Percentiles rank a stretch among this genome's conserved stretches.
These are phyloP conservation scores for Salmo trutta DNA, from an alignment of 2,797 vertebrate species.

Conservation along the genomic window DNA sequence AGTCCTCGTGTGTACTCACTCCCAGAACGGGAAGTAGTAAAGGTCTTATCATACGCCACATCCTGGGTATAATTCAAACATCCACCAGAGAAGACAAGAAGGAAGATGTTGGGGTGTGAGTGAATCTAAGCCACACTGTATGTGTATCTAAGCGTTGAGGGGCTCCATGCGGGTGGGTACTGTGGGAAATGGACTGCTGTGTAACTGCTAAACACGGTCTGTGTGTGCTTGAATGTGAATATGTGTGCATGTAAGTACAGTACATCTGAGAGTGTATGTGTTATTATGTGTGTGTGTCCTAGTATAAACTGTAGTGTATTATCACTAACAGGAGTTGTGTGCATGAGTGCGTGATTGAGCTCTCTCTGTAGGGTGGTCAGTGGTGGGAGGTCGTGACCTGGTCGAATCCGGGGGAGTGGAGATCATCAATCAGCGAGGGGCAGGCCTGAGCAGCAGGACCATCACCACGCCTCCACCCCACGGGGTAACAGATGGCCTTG, in stretches of 20 bases:
- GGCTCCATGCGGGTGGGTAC: conserved; percentile 28
- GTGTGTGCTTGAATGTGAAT: neutral
- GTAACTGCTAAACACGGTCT: no score
- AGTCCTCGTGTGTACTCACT: neutral
- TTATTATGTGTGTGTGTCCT: no score
- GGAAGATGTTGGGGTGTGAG: neutral
- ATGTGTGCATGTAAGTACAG: no score
- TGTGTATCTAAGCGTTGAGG: no score
- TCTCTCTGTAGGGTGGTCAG: conserved; percentile 70
- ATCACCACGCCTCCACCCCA: conserved; percentile 5
- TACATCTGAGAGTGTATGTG: no score
- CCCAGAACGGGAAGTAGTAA: no score
- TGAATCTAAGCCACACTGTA: conserved; percentile 5
- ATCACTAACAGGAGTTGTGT: neutral
- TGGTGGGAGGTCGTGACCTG: conserved; percentile 76
- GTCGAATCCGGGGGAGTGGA: conserved; percentile 77
- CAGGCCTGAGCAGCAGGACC: conserved; percentile 74
- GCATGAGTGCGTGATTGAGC: conserved; percentile 17
- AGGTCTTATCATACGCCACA: no score
- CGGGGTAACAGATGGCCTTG: conserved; percentile 74
- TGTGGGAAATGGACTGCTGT: neutral
- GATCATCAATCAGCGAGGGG: conserved; percentile 82
- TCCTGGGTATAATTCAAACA: conserved; percentile 10
- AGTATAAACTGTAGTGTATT: no score
- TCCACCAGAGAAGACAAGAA: neutral